A percentile compares a stretch with the other conserved stretches of the same genome.
These are phyloP conservation scores for Abrostola triplasia DNA, from an alignment of 2,888 invertebrate genomes.

Conservation along the genomic window DNA sequence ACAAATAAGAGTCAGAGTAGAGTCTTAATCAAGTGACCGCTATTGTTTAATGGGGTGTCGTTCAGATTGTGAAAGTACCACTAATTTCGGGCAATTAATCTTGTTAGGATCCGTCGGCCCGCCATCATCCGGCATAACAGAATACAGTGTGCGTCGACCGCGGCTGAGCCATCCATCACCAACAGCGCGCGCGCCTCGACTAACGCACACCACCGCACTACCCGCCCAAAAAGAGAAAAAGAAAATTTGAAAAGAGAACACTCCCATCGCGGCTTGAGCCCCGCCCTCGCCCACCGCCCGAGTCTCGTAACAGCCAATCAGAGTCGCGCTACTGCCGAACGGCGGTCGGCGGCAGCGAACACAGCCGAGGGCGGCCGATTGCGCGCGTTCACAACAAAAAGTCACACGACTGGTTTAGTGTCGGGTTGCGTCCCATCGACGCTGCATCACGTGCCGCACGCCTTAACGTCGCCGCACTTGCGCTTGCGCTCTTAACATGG, in stretches of 20 bases:
- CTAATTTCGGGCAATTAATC: slow-evolving; percentile 58
- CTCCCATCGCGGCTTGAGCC: slow-evolving; percentile 76
- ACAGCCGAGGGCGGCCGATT: slow-evolving; percentile 78
- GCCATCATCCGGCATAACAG: slow-evolving; percentile 58
- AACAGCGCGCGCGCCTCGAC: slow-evolving; percentile 81
- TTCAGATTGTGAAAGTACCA: slow-evolving; percentile 54
- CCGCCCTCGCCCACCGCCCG: slow-evolving; percentile 79
- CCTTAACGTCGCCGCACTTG: slow-evolving; percentile 65
- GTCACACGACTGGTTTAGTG: slow-evolving; percentile 87
- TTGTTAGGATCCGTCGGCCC: slow-evolving; percentile 45
- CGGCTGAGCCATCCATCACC: slow-evolving; percentile 80
- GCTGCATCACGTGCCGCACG: slow-evolving; percentile 84
- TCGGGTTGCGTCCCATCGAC: slow-evolving; percentile 88
- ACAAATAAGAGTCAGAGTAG: slow-evolving; percentile 50
- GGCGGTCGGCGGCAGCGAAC: slow-evolving; percentile 69
- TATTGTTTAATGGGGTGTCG: slow-evolving; percentile 46
- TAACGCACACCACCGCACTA: slow-evolving; percentile 83
- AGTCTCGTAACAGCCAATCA: slow-evolving; percentile 67
- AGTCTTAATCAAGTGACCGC: slow-evolving; percentile 42
- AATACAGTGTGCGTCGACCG: slow-evolving; percentile 71
- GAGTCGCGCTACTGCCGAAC: slow-evolving; percentile 58
- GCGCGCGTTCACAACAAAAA: slow-evolving; percentile 86
- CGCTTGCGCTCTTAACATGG: slow-evolving; percentile 81
- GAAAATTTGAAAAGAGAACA: slow-evolving; percentile 86
- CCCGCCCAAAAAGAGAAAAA: slow-evolving; percentile 87